Conservation (phyloP, 1,140 invertebrate species). For the Apis cerana region DNA sequence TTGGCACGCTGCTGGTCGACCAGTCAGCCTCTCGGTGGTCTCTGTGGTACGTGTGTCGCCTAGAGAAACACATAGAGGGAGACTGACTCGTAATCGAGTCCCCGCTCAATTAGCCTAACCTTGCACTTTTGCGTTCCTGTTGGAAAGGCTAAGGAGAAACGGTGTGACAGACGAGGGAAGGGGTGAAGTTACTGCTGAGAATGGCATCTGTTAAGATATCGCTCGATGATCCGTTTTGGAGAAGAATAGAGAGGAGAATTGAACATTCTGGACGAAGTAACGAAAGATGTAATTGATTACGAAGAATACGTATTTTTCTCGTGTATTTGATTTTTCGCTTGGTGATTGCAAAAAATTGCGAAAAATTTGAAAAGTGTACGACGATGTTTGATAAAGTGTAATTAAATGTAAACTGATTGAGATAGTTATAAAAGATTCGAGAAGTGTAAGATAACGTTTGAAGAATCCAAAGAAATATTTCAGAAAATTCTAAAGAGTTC, state of each 20-base stretch:
- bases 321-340: too few species aligned
- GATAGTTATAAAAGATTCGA: neutral
- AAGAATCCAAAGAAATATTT: neutral
- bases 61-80: constrained; percentile 67
- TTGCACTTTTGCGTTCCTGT: constrained; percentile 55
- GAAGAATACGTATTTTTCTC: too few species aligned
- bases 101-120: constrained; percentile 73
- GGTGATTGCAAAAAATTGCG: too few species aligned
- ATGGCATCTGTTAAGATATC: constrained; percentile 24
- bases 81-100: constrained; percentile 74
- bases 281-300: constrained; percentile 49
- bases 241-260: too few species aligned
- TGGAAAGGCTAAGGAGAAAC: neutral
- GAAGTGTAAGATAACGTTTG: neutral
- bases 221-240: neutral
- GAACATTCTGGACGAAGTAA: constrained; percentile 46
- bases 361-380: too few species aligned
- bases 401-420: too few species aligned
- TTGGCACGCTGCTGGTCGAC: constrained; percentile 47
- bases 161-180: neutral
- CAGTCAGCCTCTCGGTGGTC: constrained; percentile 53
- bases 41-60: constrained; percentile 72
- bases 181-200: neutral
- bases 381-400: too few species aligned
- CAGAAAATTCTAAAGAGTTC: neutral